A percentile compares a stretch with the other conserved stretches of the same genome.
Conservation (phyloP, 2,797 vertebrate genomes). For the Dipus sagitta region DNA sequence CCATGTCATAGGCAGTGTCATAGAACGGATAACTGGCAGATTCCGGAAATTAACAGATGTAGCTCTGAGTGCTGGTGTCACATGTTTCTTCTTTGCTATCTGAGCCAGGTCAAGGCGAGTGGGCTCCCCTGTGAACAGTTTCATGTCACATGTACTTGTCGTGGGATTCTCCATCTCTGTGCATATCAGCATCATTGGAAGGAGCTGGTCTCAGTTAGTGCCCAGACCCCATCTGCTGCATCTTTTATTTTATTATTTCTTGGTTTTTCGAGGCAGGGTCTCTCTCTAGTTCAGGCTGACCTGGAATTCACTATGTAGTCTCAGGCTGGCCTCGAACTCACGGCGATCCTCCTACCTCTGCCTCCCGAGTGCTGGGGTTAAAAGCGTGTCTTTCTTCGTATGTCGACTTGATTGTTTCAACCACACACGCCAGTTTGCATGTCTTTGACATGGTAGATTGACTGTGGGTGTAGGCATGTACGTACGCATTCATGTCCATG, state of each 20-base stretch:
- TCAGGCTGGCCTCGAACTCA: no score
- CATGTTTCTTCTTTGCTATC: neutral
- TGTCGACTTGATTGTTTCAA: neutral
- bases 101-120: no score
- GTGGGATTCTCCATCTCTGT: neutral
- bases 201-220: rapidly evolving
- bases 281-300: no score
- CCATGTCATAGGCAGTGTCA: neutral
- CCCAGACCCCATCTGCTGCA: neutral
- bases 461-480: no score
- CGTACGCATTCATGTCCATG: no score
- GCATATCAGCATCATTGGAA: no score
- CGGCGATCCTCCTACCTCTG: no score
- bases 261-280: no score
- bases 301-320: no score
- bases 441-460: neutral
- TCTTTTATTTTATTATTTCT: neutral
- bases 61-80: neutral
- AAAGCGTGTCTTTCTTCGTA: neutral
- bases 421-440: neutral
- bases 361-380: no score
- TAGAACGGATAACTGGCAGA: neutral
- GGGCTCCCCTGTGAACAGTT: neutral
- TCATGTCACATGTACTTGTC: rapidly evolving
- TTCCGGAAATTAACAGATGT: neutral